These are phyloP conservation scores for Apostichopus leukothele DNA, from an alignment of 53 echinoderm and acorn worm genomes.

Conservation along the genomic window DNA sequence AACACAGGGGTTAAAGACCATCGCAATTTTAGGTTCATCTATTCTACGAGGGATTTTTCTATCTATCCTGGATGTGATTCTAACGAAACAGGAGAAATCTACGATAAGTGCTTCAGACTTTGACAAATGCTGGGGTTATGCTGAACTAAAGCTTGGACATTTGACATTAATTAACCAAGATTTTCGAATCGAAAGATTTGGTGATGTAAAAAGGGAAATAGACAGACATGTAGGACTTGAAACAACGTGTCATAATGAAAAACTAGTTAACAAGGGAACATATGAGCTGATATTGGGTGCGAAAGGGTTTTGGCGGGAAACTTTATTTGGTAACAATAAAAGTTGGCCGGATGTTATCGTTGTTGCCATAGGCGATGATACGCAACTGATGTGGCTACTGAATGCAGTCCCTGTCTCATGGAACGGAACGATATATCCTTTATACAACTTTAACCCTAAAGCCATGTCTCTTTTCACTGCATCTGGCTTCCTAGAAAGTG, in stretches of 20 bases:
- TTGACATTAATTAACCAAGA: slow-evolving; percentile 6
- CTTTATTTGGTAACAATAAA: neutral
- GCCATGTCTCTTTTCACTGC: neutral
- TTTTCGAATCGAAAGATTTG: neutral
- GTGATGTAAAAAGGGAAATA: neutral
- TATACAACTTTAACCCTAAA: neutral
- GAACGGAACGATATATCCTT: slow-evolving; percentile 12
- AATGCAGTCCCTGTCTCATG: slow-evolving; percentile 5
- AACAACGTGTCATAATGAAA: slow-evolving; percentile 5
- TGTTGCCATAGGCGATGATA: neutral
- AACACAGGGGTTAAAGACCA: neutral
- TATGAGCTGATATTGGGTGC: neutral
- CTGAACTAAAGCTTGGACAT: neutral
- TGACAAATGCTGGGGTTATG: slow-evolving; percentile 25
- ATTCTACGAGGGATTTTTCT: slow-evolving; percentile 15
- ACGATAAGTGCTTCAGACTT: neutral
- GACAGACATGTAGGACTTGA: neutral
- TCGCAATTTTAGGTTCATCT: slow-evolving; percentile 11
- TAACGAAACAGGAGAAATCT: neutral
- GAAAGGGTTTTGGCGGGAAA: neutral
- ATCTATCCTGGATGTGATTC: slow-evolving; percentile 12
- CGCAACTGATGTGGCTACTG: neutral
- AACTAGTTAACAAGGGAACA: neutral
- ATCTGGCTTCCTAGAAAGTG: neutral
- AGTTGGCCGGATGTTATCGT: slow-evolving; percentile 20